Base-by-base conservation (phyloP, 2,888 invertebrate genomes). In the Maniola hyperantus region DNA sequence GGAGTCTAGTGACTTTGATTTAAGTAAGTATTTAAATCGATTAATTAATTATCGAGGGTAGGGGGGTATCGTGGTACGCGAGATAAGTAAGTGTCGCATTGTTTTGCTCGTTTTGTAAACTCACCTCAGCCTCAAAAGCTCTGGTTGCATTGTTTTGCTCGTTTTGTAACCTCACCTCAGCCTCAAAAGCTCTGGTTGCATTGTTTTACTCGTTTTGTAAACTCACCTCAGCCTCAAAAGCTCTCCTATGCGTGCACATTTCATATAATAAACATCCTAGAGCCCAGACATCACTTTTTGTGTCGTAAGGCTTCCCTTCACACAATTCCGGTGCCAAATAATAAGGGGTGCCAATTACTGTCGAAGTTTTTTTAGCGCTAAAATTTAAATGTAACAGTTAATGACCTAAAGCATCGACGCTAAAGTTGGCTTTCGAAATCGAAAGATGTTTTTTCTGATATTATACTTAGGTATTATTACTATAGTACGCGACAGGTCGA, bases 291-390 rank as follows among this genome's bases (percentile, higher is more conserved):
- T 97, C 97, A 76, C 96, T 96, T 88, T 97, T 97, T 55, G 94
- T 94, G 81, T 96, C 95, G 80, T 96, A 96, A 8, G 95, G 93
- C 81, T 94, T 93, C 39, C 96, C 96, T 81, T 96, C 95, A 76
- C 97, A 96, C 65, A 97, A 88, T 87, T 97, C 97, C 18, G 97
- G 97, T 5, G 97, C 97, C 76, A 97, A 94, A 83, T 97, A 97
- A 82, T 96, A 96, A 18, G 96, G 96, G 7, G 97, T 97, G 11
- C 97, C 97, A 71, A 96, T 95, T 26, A 96, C 93, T 62, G 95
- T 95, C 6, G 90, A 91, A 2, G 94, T 93, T 79, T 93, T 93
- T 76, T 93, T 93, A 55, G 93, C 93, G 73, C 94, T 94, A 78
- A 71, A 57, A 55, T 48, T 53, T 2, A 20, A 50, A 54, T 33